Evolutionary conservation across 1,140 invertebrate species (phyloP), one percentile per base, ranked within the genome.

Genomic region (Danaus melanippus): DNA sequence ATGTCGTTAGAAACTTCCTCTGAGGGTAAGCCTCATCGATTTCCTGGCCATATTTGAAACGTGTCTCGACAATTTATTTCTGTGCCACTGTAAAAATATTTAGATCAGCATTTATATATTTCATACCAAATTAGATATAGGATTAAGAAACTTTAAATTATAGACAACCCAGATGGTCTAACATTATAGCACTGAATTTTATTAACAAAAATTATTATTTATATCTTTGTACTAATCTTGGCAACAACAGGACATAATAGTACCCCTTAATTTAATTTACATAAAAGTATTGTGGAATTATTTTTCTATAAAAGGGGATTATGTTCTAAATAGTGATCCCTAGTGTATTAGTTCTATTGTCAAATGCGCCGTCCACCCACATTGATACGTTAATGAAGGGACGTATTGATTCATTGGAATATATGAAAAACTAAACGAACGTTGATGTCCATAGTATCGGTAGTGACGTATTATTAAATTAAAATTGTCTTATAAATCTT

Each of bases 1-100:
- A 86, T 86, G 80, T 86, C 81, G 84, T 86, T 86, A 86, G 82
- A 84, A 86, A 86, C 73, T 86, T 86, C 82, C 75, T 63, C 64
- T 62, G 62, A 72, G 77, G 72, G 74, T 71, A 66, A 66, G 66
- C 60, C 64, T 66, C 68, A 84, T 86, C 84, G 79, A 84, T 86
- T 82, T 84, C 79, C 69, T 64, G 63, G 75, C 69, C 76, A 62
- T 59, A 63, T 62, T 69, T 69, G 58, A 49, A 52, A 62, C 61
- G 64, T 60, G 60, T 62, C 56, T 52, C 40, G 21, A 17, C 21
- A 32, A 32, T 32, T 32, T 32, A 32, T 32, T 32, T 32, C 21
- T 32, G 21, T 32, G 7, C 21, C 21, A 32, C 2, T 32, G 21
- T 32, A 4, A 32, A 32, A 32, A 7, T 32, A 32, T 32, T 32